Evolutionary conservation across 2,797 vertebrate genomes (phyloP), one percentile per base, ranked within the genome.

Genomic region (Epinephelus coioides): DNA sequence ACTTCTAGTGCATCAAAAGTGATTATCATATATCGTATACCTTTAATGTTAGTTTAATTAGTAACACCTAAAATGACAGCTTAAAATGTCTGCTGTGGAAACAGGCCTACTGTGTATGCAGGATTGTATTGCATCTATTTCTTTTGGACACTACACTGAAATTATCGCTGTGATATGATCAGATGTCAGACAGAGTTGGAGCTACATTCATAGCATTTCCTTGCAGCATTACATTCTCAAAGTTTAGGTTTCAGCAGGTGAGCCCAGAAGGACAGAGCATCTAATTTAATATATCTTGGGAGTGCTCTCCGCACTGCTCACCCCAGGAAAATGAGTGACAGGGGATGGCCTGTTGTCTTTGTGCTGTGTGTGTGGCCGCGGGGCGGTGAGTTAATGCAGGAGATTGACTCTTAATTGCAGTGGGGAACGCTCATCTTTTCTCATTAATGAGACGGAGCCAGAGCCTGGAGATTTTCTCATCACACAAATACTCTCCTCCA

Each of bases 371-470:
- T 95, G 95, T 95, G 95, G 95, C 94, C 94, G 86, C 59, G 77
- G 91, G 91, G 89, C 78, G 76, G 73, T 59, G 83, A 94, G 87
- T 92, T 94, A 93, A 95, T 94, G 92, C 92, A 84, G 90, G 94
- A 94, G 94, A 94, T 92, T 92, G 92, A 91, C 94, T 95, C 92
- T 94, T 95, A 94, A 95, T 95, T 95, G 93, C 93, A 83, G 92
- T 81, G 89, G 90, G 91, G 92, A 91, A 91, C 90, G 91, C 92
- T 95, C 95, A 95, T 95, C 93, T 93, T 94, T 94, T 93, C 90
- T 93, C 90, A 94, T 95, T 94, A 95, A 95, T 90, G 90, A 94
- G 91, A 89, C 76, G 51, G 75, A 91, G 92, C 81, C 77, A 67
- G 90, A 93, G 94, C 91, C 86, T 80, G 88, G 87, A 93, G 91